phyloP scores from a whole-genome alignment of 2,888 invertebrate species.

The Drosophila hawaiiensis region DNA sequence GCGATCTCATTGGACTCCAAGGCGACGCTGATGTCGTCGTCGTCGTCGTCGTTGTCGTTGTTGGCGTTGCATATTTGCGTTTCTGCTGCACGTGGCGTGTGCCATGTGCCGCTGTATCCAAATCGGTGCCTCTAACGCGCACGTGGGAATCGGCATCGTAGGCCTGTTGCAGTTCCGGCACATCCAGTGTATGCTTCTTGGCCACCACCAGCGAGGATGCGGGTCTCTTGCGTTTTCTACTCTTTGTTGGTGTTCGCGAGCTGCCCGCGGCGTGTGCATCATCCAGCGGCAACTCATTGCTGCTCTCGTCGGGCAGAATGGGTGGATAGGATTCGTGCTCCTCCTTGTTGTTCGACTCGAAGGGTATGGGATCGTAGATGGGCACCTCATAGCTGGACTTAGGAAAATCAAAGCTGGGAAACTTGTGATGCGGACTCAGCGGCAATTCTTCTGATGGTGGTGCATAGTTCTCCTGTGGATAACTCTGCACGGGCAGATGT shows the following conservation, averaged over 20 bases:
- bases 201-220: slow-evolving; percentile 47
- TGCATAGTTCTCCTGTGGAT: slow-evolving; percentile 67
- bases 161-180: slow-evolving; percentile 82
- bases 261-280: slow-evolving; percentile 62
- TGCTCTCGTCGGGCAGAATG: slow-evolving; percentile 31
- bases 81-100: slow-evolving; percentile 71
- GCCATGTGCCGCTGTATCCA: slow-evolving; percentile 69
- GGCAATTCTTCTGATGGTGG: slow-evolving; percentile 81
- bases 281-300: slow-evolving; percentile 52
- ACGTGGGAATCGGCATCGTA: slow-evolving; percentile 71
- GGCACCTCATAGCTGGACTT: slow-evolving; percentile 85
- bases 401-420: slow-evolving; percentile 82
- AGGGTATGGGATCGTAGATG: slow-evolving; percentile 83
- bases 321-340: slow-evolving; percentile 82
- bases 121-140: slow-evolving; percentile 44
- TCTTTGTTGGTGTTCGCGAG: slow-evolving; percentile 40
- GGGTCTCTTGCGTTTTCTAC: slow-evolving; percentile 66
- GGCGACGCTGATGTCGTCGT: slow-evolving; percentile 50
- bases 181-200: slow-evolving; percentile 81
- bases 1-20: slow-evolving; percentile 82
- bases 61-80: slow-evolving; percentile 34
- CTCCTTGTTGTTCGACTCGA: slow-evolving; percentile 76
- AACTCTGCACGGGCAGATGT: slow-evolving; percentile 36
- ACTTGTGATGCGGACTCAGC: slow-evolving; percentile 78
- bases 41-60: slow-evolving; percentile 7